Percentiles rank a stretch among this genome's conserved stretches.
phyloP scores from a whole-genome alignment of 2,888 invertebrate genomes.

The Folsomia candida region DNA sequence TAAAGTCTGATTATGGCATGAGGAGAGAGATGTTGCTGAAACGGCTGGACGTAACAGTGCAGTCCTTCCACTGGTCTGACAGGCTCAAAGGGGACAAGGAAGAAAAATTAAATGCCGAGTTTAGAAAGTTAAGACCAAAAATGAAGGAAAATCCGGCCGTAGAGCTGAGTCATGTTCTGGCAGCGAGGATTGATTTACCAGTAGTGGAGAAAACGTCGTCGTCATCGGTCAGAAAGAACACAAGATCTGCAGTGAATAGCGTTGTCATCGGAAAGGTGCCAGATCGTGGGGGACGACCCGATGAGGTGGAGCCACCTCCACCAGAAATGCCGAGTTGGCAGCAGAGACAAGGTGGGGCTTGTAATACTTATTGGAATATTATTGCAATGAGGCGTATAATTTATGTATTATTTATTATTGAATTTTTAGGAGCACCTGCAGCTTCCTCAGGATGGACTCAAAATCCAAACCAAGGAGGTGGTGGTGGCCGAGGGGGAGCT shows the following conservation, averaged over 20 bases:
- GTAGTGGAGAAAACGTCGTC: conserved; percentile 90
- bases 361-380: not conserved
- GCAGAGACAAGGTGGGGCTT: conserved; percentile 56
- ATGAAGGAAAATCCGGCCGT: conserved; percentile 65
- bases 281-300: conserved; percentile 91
- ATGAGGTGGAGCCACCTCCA: conserved; percentile 87
- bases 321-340: conserved; percentile 97
- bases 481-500: conserved; percentile 52
- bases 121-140: conserved; percentile 58
- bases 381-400: conserved; percentile 54
- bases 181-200: conserved; percentile 78
- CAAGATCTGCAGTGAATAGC: conserved; percentile 77
- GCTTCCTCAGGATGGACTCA: conserved; percentile 48
- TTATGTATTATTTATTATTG: not conserved
- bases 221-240: conserved; percentile 79
- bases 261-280: conserved; percentile 80
- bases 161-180: conserved; percentile 72
- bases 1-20: conserved; percentile 77
- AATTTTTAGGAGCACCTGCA: conserved; percentile 49
- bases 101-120: conserved; percentile 62
- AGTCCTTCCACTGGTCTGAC: conserved; percentile 94
- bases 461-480: conserved; percentile 52
- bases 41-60: conserved; percentile 90
- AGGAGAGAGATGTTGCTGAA: conserved; percentile 84
- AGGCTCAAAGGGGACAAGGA: conserved; percentile 71